Conservation (phyloP, 2,797 vertebrate species). For the Poeciliopsis infans region DNA sequence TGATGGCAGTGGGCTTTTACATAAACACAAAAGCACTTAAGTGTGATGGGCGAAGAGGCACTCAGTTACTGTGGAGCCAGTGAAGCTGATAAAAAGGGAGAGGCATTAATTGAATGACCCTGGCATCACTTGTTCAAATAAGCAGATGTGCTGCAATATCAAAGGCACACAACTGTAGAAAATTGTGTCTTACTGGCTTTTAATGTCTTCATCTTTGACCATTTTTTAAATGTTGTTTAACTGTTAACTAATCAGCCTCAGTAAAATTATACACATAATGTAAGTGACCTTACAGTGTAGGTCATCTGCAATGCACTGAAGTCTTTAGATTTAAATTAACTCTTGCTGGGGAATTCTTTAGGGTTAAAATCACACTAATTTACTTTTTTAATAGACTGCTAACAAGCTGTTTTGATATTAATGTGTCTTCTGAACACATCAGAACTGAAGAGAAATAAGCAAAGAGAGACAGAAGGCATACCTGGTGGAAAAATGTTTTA, state of each 20-base stretch:
- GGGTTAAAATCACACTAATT: slow-evolving; percentile 18
- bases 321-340: slow-evolving; percentile 5
- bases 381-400: not conserved
- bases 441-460: slow-evolving; percentile 15
- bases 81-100: slow-evolving; percentile 72
- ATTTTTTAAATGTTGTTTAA: slow-evolving; percentile 59
- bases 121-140: slow-evolving; percentile 70
- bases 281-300: slow-evolving; percentile 25
- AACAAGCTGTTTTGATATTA: slow-evolving; percentile 17
- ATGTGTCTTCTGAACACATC: slow-evolving; percentile 43
- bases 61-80: slow-evolving; percentile 61
- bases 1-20: slow-evolving; percentile 51
- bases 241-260: slow-evolving; percentile 48
- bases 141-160: slow-evolving; percentile 62
- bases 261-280: slow-evolving; percentile 47
- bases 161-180: slow-evolving; percentile 61
- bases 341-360: not conserved
- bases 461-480: slow-evolving; percentile 27
- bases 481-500: slow-evolving; percentile 38
- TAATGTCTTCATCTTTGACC: slow-evolving; percentile 57
- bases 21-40: slow-evolving; percentile 76
- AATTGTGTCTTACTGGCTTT: slow-evolving; percentile 58
- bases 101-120: slow-evolving; percentile 76
- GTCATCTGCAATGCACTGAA: slow-evolving; percentile 16
- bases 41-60: slow-evolving; percentile 67